Percentiles rank a stretch among this genome's conserved stretches.
Evolutionary conservation across 2,888 invertebrate species (phyloP).

Genomic region (Xanthorhoe spadicearia): DNA sequence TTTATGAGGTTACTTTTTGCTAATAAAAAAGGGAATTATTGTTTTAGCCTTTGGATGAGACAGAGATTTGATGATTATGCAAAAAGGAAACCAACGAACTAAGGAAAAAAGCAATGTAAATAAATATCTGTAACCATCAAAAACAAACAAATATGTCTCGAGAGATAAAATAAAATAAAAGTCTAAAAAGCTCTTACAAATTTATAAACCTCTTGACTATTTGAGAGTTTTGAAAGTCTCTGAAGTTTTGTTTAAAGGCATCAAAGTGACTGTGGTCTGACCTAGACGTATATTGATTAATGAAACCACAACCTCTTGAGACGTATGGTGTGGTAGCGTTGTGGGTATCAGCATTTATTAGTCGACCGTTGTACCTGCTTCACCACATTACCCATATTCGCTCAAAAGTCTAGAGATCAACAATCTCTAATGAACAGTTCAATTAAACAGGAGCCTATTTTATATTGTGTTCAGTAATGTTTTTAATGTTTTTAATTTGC

Average conservation of each 20-base stretch:
- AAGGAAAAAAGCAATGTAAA: not conserved
- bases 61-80: not conserved
- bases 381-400: not conserved
- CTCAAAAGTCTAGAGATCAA: too few species aligned
- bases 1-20: conserved; percentile 26
- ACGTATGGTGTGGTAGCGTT: not conserved
- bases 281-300: not conserved
- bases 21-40: conserved; percentile 28
- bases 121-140: not conserved
- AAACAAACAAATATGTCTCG: too few species aligned
- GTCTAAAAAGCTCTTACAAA: too few species aligned
- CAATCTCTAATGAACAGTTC: too few species aligned
- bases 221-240: not conserved
- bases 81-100: not conserved
- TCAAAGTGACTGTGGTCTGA: not conserved
- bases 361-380: not conserved
- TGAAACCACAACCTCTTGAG: conserved; percentile 3
- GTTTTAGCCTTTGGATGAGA: conserved; percentile 15
- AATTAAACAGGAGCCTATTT: too few species aligned
- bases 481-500: too few species aligned
- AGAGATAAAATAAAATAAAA: too few species aligned
- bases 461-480: too few species aligned
- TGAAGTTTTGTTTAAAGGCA: not conserved
- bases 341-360: not conserved
- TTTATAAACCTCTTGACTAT: too few species aligned